A percentile compares a stretch with the other conserved stretches of the same genome.
Evolutionary conservation across 2,797 vertebrate species (phyloP).

Genomic region (Urosaurus nigricauda): DNA sequence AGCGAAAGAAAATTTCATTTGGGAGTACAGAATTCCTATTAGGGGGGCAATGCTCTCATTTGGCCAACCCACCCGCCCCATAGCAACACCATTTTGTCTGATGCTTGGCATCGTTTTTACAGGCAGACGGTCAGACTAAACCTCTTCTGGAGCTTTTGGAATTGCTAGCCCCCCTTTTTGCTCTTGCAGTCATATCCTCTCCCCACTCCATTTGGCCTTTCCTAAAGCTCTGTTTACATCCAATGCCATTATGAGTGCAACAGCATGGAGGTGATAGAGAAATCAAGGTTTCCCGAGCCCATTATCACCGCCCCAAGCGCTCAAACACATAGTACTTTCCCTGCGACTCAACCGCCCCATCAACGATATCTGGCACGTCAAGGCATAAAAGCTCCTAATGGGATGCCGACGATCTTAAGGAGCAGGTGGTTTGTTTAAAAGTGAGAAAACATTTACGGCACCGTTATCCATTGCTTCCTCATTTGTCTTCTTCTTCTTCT

Average conservation of each 20-base stretch:
- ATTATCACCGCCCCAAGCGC: constrained; percentile 61
- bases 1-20: too few species aligned
- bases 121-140: constrained; percentile 55
- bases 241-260: constrained; percentile 78
- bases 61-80: constrained; percentile 37
- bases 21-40: too few species aligned
- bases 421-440: constrained; percentile 81
- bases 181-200: constrained; percentile 76
- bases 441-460: constrained; percentile 57
- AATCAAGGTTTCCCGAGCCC: constrained; percentile 76
- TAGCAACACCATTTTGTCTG: constrained; percentile 70
- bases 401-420: constrained; percentile 79
- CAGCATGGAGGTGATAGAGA: constrained; percentile 71
- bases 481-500: constrained; percentile 43
- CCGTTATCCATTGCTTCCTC: constrained; percentile 71
- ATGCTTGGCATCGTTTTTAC: constrained; percentile 77
- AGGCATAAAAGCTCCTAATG: constrained; percentile 82
- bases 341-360: constrained; percentile 71
- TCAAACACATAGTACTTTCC: constrained; percentile 69
- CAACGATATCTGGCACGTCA: constrained; percentile 74
- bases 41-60: too few species aligned
- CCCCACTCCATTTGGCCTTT: constrained; percentile 70
- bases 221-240: constrained; percentile 80
- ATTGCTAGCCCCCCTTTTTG: constrained; percentile 70
- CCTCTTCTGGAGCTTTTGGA: constrained; percentile 77